Evolutionary conservation across 2,888 invertebrate species (phyloP), one percentile per base, ranked within the genome.

Genomic region (Malachius bipustulatus): DNA sequence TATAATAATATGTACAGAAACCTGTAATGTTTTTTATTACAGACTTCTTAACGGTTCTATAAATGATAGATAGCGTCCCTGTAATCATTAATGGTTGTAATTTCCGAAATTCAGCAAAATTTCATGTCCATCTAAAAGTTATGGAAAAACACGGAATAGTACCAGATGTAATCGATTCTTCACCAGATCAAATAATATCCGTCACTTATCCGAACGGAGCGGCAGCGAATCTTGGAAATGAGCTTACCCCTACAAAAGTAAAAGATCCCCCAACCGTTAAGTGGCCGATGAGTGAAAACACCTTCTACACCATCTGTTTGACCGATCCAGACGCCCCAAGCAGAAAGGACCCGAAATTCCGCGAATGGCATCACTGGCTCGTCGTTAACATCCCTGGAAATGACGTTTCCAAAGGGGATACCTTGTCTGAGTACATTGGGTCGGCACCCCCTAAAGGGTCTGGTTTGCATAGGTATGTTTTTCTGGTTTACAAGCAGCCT

Each of bases 331-430:
- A 84, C 61, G 82, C 82, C 1, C 83, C 83, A 4, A 77, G 75
- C 47, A 66, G 82, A 14, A 64, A 67, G 43, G 68, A 70, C 32
- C 82, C 81, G 0, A 77, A 71, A 48, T 75, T 71, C 47, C 65
- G 80, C 9, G 82, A 83, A 61, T 80, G 78, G 76, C 77, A 79
- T 49, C 83, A 84, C 55, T 84, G 83, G 83, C 60, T 82, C 2
- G 71, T 83, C 8, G 79, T 71, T 13, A 84, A 83, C 51, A 77
- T 83, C 48, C 73, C 73, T 4, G 80, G 75, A 11, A 64, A 63
- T 41, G 68, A 77, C 42, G 51, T 56, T 4, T 19, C n/a, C n/a
- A 19, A 19, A 19, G 24, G 49, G 4, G 77, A 80, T 54, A 65
- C 67, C 13, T 56, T 82, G n/a, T 67, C 75, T n/a, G 76, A 72